A percentile compares a stretch with the other conserved stretches of the same genome.
Conservation (phyloP, 2,113 vertebrate species). For the Pandion haliaetus region DNA sequence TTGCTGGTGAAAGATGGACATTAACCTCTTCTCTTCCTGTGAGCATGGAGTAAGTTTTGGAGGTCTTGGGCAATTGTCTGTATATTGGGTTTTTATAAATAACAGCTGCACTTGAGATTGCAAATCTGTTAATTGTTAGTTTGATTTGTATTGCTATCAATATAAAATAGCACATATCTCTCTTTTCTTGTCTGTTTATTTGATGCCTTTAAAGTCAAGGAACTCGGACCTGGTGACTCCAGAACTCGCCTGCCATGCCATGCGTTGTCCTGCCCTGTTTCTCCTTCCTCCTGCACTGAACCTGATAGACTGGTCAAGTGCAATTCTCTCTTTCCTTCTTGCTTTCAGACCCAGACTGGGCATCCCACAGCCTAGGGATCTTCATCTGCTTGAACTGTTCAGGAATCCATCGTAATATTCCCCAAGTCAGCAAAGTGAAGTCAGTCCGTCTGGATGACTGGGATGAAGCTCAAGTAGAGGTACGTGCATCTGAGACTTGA, state of each 20-base stretch:
- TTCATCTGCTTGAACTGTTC: constrained; percentile 95
- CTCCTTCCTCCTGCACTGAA: neutral
- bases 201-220: neutral
- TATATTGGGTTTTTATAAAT: neutral
- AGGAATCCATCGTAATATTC: constrained; percentile 89
- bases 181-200: neutral
- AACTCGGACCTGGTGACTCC: neutral
- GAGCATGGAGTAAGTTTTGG: neutral
- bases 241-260: no score
- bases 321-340: neutral
- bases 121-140: neutral
- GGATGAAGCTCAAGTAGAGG: constrained; percentile 91
- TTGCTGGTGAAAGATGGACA: neutral
- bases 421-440: constrained; percentile 92
- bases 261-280: neutral
- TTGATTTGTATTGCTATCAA: neutral
- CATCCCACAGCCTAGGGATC: constrained; percentile 90
- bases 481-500: neutral
- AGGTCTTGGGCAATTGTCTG: neutral
- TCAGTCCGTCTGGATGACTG: constrained; percentile 87
- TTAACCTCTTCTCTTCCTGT: neutral
- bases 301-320: neutral
- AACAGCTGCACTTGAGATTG: neutral
- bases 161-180: neutral
- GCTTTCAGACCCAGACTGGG: constrained; percentile 91